phyloP scores from a whole-genome alignment of 2,113 vertebrate species.

The Tachysurus vachellii region DNA sequence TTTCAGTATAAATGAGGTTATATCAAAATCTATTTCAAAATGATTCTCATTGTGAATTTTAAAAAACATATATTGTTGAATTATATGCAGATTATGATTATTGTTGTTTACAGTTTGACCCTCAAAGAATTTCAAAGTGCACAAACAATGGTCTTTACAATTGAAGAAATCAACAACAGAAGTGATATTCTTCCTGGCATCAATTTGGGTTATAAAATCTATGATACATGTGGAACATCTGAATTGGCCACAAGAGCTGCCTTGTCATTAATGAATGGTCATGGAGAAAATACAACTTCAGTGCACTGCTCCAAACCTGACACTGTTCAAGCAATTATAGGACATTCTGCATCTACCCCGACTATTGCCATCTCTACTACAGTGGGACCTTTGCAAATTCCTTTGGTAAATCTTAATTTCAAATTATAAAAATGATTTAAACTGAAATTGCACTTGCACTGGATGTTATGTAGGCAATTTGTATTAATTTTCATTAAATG shows the following conservation, averaged over 20 bases:
- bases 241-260: constrained; percentile 55
- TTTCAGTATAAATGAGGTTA: not conserved
- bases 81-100: not conserved
- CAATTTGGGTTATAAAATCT: constrained; percentile 59
- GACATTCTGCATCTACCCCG: constrained; percentile 58
- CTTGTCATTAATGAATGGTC: constrained; percentile 55
- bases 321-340: constrained; percentile 59
- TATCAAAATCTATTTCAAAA: not conserved
- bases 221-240: constrained; percentile 57
- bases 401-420: constrained; percentile 50
- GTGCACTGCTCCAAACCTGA: constrained; percentile 44
- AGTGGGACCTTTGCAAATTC: constrained; percentile 55
- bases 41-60: not conserved
- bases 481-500: not conserved
- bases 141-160: constrained; percentile 61
- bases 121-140: constrained; percentile 60
- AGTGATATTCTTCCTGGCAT: constrained; percentile 56
- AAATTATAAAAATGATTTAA: not conserved
- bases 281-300: constrained; percentile 6
- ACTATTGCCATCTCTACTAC: constrained; percentile 57
- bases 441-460: not conserved
- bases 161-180: constrained; percentile 63
- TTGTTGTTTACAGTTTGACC: constrained; percentile 51
- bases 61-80: not conserved
- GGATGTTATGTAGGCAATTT: not conserved